Conservation (phyloP, 2,113 vertebrate genomes). For the Neolamprologus sp. region DNA sequence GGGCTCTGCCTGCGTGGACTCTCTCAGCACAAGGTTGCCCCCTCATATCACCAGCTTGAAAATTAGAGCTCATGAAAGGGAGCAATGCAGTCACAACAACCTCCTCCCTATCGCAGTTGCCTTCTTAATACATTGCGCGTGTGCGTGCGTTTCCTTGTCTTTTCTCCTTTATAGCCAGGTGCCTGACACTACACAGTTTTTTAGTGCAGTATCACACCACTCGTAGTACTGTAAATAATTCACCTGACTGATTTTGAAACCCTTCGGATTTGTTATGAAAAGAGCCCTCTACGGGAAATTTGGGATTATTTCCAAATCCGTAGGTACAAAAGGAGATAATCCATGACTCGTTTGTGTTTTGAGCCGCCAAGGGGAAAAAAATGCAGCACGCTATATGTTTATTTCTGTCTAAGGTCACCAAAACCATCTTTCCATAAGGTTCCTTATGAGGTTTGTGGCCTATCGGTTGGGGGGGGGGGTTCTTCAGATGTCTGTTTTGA, state of each 20-base stretch:
- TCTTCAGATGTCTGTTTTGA: no score
- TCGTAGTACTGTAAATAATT: not conserved
- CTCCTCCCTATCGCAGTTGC: conserved; percentile 52
- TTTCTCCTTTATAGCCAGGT: not conserved
- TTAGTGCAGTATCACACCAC: not conserved
- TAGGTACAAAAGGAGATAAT: not conserved
- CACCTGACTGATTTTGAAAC: not conserved
- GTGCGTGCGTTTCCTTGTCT: not conserved
- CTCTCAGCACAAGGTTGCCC: conserved; percentile 21
- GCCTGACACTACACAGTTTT: not conserved
- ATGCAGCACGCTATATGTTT: not conserved
- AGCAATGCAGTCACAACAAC: conserved; percentile 52
- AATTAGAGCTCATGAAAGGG: conserved; percentile 75
- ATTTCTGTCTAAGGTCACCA: conserved; percentile 28
- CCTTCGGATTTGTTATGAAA: not conserved
- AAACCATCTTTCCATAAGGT: conserved; percentile 37
- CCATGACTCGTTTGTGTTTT: not conserved
- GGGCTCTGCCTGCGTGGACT: conserved; percentile 24
- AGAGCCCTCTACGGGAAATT: not conserved
- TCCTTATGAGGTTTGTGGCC: conserved; percentile 48
- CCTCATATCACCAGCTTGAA: conserved; percentile 71
- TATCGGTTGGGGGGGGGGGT: not conserved
- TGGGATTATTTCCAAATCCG: not conserved
- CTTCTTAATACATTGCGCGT: conserved; percentile 53
- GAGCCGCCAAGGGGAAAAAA: not conserved